phyloP scores from a whole-genome alignment of 2,113 vertebrate genomes.

The Rousettus leschenaultii region DNA sequence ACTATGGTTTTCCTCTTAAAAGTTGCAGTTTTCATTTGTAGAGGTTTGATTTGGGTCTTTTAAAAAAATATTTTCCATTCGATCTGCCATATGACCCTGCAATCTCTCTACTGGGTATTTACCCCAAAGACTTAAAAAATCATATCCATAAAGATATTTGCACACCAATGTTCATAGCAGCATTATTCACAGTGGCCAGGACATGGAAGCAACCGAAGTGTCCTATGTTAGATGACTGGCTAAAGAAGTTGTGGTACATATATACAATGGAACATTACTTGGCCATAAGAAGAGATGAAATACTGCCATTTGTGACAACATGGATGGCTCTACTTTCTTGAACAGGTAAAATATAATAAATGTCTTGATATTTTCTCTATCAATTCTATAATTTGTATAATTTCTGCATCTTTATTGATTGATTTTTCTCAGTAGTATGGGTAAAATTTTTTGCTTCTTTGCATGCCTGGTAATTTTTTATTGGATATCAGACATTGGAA shows the following conservation, averaged over 20 bases:
- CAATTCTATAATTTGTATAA: not conserved
- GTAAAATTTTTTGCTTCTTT: constrained; percentile 3
- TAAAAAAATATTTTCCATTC: not conserved
- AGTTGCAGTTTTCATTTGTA: not conserved
- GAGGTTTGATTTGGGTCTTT: not conserved
- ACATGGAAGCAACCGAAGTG: no score
- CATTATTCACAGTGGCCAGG: no score
- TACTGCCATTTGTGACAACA: no score
- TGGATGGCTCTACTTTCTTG: not conserved
- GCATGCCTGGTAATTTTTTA: not conserved
- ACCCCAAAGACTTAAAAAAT: no score
- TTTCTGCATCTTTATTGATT: not conserved
- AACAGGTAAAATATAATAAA: not conserved
- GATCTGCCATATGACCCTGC: no score
- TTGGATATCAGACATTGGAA: not conserved
- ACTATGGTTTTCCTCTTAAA: not conserved
- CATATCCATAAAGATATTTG: no score
- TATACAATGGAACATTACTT: no score
- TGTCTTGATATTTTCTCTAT: not conserved
- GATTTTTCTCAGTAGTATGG: not conserved
- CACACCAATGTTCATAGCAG: no score
- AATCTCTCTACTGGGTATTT: no score
- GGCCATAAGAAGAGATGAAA: no score
- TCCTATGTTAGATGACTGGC: no score
- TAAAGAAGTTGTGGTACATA: no score